These are phyloP conservation scores for Aproaerema taeniolella DNA, from an alignment of 2,888 invertebrate genomes.

Conservation along the genomic window DNA sequence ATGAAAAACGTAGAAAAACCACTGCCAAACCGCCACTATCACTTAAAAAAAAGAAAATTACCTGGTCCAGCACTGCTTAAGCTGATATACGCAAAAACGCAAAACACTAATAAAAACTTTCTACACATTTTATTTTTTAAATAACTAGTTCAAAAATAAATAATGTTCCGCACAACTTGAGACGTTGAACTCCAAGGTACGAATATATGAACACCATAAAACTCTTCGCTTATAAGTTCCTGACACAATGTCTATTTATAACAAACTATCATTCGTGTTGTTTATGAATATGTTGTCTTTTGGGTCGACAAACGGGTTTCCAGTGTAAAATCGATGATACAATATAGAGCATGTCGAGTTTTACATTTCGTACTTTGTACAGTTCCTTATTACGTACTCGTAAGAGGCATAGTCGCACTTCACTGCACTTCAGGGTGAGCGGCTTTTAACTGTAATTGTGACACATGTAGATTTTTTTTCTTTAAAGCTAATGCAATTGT, in stretches of 20 bases:
- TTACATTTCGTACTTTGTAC: too few species aligned
- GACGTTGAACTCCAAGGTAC: not conserved
- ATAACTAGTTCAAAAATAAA: not conserved
- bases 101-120: not conserved
- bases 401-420: too few species aligned
- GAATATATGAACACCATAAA: not conserved
- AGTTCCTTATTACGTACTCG: too few species aligned
- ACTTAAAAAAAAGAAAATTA: not conserved
- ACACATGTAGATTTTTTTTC: too few species aligned
- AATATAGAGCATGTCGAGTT: too few species aligned
- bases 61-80: not conserved
- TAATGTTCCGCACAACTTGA: too few species aligned
- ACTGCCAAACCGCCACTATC: too few species aligned
- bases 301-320: not conserved
- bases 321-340: not conserved
- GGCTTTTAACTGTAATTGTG: too few species aligned
- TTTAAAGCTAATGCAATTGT: too few species aligned
- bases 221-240: not conserved
- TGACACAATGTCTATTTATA: not conserved
- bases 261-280: not conserved
- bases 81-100: not conserved
- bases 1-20: too few species aligned
- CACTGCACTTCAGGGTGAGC: too few species aligned
- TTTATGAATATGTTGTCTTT: too few species aligned
- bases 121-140: not conserved